These are phyloP conservation scores for Takifugu bimaculatus DNA, from an alignment of 2,113 vertebrate genomes.

Conservation along the genomic window DNA sequence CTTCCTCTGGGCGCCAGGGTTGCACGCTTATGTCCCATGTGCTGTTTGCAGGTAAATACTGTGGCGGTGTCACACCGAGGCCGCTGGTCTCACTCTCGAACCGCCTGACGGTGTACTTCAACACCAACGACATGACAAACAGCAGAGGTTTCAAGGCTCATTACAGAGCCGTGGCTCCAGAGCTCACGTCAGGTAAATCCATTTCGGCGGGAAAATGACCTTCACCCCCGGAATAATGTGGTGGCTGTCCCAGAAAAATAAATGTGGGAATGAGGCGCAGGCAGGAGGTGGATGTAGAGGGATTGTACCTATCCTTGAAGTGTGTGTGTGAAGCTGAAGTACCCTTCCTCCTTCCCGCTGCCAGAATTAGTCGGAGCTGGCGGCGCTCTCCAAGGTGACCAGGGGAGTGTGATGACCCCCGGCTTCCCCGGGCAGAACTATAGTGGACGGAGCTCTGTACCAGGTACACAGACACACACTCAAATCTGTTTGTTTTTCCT, in stretches of 20 bases:
- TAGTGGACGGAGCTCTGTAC: conserved; percentile 59
- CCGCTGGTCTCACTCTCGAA: conserved; percentile 70
- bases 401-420: conserved; percentile 69
- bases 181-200: conserved; percentile 56
- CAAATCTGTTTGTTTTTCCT: not conserved
- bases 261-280: conserved; percentile 8
- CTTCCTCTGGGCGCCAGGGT: not conserved
- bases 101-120: conserved; percentile 66
- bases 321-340: conserved; percentile 48
- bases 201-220: conserved; percentile 19
- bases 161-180: conserved; percentile 67
- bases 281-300: not conserved
- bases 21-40: not conserved
- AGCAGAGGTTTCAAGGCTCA: conserved; percentile 71
- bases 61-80: conserved; percentile 63
- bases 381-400: conserved; percentile 73
- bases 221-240: conserved; percentile 12
- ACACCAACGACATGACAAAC: conserved; percentile 66
- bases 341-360: conserved; percentile 33
- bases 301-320: conserved; percentile 35
- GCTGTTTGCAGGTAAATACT: conserved; percentile 68
- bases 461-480: conserved; percentile 60
- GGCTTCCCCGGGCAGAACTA: conserved; percentile 66
- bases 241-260: conserved; percentile 57
- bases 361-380: conserved; percentile 75